These are phyloP conservation scores for Pollenia labialis DNA, from an alignment of 2,888 invertebrate genomes.

Conservation along the genomic window DNA sequence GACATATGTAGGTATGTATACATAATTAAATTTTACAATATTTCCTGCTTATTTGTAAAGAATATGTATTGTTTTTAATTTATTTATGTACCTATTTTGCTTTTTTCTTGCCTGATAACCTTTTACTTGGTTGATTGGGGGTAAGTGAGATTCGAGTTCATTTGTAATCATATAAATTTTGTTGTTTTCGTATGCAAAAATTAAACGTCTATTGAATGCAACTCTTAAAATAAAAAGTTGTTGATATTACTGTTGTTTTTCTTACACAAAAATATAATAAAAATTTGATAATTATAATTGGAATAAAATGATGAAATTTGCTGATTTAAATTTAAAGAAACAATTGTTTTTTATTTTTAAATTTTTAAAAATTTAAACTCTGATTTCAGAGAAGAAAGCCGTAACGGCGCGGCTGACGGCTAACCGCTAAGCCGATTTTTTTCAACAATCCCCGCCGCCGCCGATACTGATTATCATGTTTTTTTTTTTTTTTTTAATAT, in stretches of 20 bases:
- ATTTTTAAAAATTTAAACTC: no score
- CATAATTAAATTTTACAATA: not conserved
- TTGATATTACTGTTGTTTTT: constrained; percentile 11
- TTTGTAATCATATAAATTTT: constrained; percentile 45
- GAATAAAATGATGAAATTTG: no score
- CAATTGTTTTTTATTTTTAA: no score
- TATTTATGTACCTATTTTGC: not conserved
- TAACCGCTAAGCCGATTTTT: no score
- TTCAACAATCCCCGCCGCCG: no score
- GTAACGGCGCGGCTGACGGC: no score
- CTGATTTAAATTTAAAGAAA: no score
- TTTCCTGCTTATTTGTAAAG: constrained; percentile 14
- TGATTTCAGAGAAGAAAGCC: no score
- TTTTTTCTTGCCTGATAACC: constrained; percentile 61
- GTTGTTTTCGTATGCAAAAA: constrained; percentile 34
- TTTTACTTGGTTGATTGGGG: constrained; percentile 69
- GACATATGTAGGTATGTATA: no score
- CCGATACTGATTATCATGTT: no score
- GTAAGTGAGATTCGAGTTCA: constrained; percentile 59
- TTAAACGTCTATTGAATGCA: constrained; percentile 52
- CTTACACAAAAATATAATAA: not conserved
- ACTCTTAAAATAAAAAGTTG: constrained; percentile 11
- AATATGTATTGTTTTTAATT: not conserved
- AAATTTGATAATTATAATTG: not conserved
- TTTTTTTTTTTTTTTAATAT: no score